Conservation (phyloP, 2,797 vertebrate species). For the Enteromius mattozi region DNA sequence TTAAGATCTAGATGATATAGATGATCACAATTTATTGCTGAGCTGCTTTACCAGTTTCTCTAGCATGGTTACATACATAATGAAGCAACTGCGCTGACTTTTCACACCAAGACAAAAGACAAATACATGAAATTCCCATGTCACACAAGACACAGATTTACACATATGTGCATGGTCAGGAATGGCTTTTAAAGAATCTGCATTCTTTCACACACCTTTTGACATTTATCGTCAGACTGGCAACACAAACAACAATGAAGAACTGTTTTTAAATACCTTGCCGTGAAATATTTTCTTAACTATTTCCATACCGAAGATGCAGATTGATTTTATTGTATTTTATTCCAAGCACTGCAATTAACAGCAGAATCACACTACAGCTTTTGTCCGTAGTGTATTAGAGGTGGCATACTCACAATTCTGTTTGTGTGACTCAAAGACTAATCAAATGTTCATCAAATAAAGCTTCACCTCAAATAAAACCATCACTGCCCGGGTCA, state of each 20-base stretch:
- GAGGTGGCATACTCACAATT: too few species aligned
- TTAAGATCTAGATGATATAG: not conserved
- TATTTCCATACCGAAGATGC: not conserved
- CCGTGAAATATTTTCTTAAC: not conserved
- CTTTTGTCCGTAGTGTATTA: too few species aligned
- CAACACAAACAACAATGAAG: not conserved
- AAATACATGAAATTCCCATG: not conserved
- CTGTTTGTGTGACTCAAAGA: not conserved
- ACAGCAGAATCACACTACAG: not conserved
- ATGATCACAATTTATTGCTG: too few species aligned
- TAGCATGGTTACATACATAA: not conserved
- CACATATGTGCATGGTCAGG: not conserved
- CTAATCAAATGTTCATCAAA: not conserved
- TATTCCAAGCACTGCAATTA: not conserved
- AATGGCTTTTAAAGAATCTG: not conserved
- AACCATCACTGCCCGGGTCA: not conserved
- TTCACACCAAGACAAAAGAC: not conserved
- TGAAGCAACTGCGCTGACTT: rapidly evolving
- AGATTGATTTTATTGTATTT: not conserved
- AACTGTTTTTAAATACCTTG: not conserved
- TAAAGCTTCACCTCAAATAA: not conserved
- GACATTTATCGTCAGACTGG: too few species aligned
- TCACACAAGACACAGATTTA: not conserved
- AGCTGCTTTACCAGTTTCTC: not conserved
- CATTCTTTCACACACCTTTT: not conserved